These are phyloP conservation scores for Tauraco erythrolophus DNA, from an alignment of 2,113 vertebrate genomes.

Conservation along the genomic window DNA sequence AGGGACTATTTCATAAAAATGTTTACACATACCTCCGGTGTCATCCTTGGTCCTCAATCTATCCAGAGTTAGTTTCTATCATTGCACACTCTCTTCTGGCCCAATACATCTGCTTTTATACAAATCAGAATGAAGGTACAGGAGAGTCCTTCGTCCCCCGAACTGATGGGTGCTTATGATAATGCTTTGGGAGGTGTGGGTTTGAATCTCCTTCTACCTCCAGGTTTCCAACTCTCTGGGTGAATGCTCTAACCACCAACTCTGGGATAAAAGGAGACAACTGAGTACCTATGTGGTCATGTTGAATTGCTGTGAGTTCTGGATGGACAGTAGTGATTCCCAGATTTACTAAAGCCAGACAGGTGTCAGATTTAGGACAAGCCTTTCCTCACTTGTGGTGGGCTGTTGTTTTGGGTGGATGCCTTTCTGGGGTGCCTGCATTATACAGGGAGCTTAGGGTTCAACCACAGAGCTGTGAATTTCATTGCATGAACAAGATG, in stretches of 20 bases:
- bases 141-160: not conserved
- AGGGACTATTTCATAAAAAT: not conserved
- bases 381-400: not conserved
- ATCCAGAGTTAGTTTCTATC: not conserved
- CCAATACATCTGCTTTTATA: not conserved
- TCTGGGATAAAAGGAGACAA: not conserved
- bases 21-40: not conserved
- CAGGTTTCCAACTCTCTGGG: not conserved
- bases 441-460: not conserved
- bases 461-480: not conserved
- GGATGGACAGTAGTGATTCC: not conserved
- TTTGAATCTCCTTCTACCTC: not conserved
- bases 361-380: not conserved
- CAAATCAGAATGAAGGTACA: not conserved
- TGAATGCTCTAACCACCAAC: not conserved
- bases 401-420: not conserved
- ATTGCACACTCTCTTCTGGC: not conserved
- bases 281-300: not conserved
- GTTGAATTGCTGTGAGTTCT: not conserved
- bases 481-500: not conserved
- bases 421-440: not conserved
- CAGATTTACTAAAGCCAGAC: not conserved
- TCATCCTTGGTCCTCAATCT: not conserved
- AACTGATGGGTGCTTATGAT: not conserved
- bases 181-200: not conserved